Evolutionary conservation across 2,113 vertebrate genomes (phyloP), one percentile per base, ranked within the genome.

Genomic region (Callithrix jacchus): DNA sequence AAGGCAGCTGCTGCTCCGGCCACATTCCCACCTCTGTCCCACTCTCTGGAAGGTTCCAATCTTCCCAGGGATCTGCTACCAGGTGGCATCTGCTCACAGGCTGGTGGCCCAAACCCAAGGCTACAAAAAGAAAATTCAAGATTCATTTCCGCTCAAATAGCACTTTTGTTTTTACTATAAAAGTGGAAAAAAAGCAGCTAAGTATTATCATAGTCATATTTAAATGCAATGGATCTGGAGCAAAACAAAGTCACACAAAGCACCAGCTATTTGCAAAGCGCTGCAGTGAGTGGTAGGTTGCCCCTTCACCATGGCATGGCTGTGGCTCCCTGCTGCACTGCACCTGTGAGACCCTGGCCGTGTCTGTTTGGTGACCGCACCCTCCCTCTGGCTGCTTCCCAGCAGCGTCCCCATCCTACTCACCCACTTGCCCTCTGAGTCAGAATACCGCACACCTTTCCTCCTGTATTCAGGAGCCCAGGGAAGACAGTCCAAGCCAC

Each of bases 281-380:
- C 11, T 0, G 4, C 52, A 2, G 12, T 8, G 5, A 45, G 54
- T 10, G 2, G 27, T 21, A 25, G 25, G 1, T 52, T 30, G 6
- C 0, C n/a, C 8, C 4, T 52, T 16, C 49, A 56, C 30, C 42
- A 11, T 2, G 25, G 49, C 10, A 30, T 9, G 47, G 76, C 76
- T 23, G 70, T 8, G 30, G 54, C 40, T 66, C 68, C 56, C 56
- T 20, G 6, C n/a, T 16, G 5, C 5, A 27, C 1, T 25, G 40
- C 58, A 10, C 16, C 0, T 20, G 42, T 8, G 77, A 73, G 61
- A 56, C 84, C 42, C 76, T 52, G 52, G 68, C 66, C 4, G 2
- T 47, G 68, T 23, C 8, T 47, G 12, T 25, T 10, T 42, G 42
- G 61, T 30, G 40, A 27, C 58, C 27, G 27, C 52, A 13, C 21